Percentiles rank a stretch among this genome's conserved stretches.
These are phyloP conservation scores for Hesperia comma DNA, from an alignment of 2,888 invertebrate genomes.

Conservation along the genomic window DNA sequence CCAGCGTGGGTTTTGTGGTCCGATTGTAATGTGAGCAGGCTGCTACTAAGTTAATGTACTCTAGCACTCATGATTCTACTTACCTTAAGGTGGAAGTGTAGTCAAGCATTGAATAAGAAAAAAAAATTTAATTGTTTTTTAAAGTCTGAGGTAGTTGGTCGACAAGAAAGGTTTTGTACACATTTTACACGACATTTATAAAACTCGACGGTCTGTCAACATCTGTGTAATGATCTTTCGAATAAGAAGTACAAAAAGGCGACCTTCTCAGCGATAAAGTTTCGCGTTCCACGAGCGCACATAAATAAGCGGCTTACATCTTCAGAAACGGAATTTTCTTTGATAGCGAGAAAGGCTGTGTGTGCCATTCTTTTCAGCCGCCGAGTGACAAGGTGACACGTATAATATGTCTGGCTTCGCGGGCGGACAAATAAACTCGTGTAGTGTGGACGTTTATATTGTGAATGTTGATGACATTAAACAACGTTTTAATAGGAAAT, in stretches of 20 bases:
- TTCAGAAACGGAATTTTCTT: constrained; percentile 18
- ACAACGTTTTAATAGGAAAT: too few relatives aligned
- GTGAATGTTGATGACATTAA: too few relatives aligned
- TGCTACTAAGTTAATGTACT: too few relatives aligned
- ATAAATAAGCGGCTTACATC: constrained; percentile 26
- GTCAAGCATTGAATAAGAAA: too few relatives aligned
- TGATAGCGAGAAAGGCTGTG: constrained; percentile 5
- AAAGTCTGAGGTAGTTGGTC: background rate
- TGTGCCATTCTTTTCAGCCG: constrained; percentile 14
- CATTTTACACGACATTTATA: background rate
- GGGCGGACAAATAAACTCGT: background rate
- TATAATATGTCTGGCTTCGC: constrained; percentile 7
- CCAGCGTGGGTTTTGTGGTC: too few relatives aligned
- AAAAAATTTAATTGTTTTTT: too few relatives aligned
- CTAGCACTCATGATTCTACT: too few relatives aligned
- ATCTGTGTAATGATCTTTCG: background rate
- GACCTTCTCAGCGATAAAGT: constrained; percentile 10
- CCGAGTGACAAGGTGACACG: constrained; percentile 22
- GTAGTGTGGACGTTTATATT: background rate
- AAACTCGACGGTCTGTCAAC: background rate
- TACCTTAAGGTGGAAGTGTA: too few relatives aligned
- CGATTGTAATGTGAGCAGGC: too few relatives aligned
- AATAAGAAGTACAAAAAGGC: constrained; percentile 4
- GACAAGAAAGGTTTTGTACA: too few relatives aligned
- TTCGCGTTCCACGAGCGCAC: constrained; percentile 6